Evolutionary conservation across 1,140 invertebrate species (phyloP), one percentile per base, ranked within the genome.

Genomic region (Aleiodes sp.): DNA sequence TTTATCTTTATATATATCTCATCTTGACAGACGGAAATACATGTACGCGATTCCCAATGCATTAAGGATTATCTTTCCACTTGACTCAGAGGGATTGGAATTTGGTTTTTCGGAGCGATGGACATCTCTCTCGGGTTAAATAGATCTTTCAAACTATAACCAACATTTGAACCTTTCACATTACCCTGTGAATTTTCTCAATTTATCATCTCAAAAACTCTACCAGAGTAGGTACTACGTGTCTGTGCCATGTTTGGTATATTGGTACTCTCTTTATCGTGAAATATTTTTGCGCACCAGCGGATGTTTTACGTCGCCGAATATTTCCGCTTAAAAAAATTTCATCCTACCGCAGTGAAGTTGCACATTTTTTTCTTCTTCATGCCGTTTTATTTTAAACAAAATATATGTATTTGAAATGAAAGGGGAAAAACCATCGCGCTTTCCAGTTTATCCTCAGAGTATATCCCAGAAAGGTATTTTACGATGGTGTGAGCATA

Each of bases 11-110:
- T 26, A 46, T 37, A 41, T 31, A 39, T 63, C 46, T 29, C 56
- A 28, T 59, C 33, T 19, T 37, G 35, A 46, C 35, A 19, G n/a
- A 64, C 35, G 37, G 62, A 21, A 29, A 64, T 46, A 41, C 24
- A 64, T 76, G 74, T 73, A 77, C 76, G 76, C 76, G 78, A 78
- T 76, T 80, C 77, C 77, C 78, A 77, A 79, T 78, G 78, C 79
- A 78, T 80, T 78, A 68, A 29, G 62, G 21, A 68, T 76, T 70
- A 39, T 33, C 63, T 52, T 19, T 9, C 24, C 70, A 39, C 31
- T 70, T 33, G 24, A 68, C 68, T 66, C 41, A 57, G 37, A 66
- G 65, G 33, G 43, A 62, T 71, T 57, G 57, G 12, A 35, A 26
- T 66, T 56, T 52, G 24, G 43, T 62, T 33, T 56, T 28, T 7